These are phyloP conservation scores for Plebejus melissa DNA, from an alignment of 2,888 invertebrate species.

Conservation along the genomic window DNA sequence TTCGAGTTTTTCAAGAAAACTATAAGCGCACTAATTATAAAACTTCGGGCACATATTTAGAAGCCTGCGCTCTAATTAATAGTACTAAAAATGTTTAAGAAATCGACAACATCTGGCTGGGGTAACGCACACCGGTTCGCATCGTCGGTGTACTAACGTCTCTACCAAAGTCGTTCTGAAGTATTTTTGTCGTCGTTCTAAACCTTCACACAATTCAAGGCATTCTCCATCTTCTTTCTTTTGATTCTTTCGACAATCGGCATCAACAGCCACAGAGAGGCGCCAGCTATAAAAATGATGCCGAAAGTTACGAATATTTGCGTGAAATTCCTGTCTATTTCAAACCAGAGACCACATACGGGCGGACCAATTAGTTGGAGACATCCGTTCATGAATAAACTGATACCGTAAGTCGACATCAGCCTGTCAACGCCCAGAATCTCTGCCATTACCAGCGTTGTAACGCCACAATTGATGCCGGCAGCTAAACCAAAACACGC, in stretches of 20 bases:
- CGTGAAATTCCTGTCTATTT: slow-evolving; percentile 80
- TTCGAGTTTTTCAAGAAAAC: no score
- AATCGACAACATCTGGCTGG: no score
- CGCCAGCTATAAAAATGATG: slow-evolving; percentile 84
- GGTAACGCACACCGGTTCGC: neutral
- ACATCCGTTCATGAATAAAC: slow-evolving; percentile 90
- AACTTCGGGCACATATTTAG: no score
- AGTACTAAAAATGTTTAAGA: no score
- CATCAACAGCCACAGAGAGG: slow-evolving; percentile 87
- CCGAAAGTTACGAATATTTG: slow-evolving; percentile 88
- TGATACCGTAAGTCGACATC: slow-evolving; percentile 92
- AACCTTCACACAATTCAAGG: slow-evolving; percentile 32
- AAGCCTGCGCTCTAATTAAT: no score
- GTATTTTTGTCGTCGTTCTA: slow-evolving; percentile 9
- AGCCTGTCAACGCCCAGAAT: slow-evolving; percentile 90
- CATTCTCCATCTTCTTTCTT: slow-evolving; percentile 50
- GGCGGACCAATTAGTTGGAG: slow-evolving; percentile 90
- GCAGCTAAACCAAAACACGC: slow-evolving; percentile 89
- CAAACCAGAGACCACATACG: slow-evolving; percentile 86
- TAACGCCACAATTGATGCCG: slow-evolving; percentile 90
- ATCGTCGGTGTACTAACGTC: neutral
- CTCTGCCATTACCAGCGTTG: slow-evolving; percentile 92
- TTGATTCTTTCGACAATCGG: slow-evolving; percentile 81
- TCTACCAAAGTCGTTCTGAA: neutral
- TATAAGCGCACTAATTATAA: no score